A percentile compares a stretch with the other conserved stretches of the same genome.
phyloP scores from a whole-genome alignment of 2,888 invertebrate genomes.

The Bellardia bayeri region DNA sequence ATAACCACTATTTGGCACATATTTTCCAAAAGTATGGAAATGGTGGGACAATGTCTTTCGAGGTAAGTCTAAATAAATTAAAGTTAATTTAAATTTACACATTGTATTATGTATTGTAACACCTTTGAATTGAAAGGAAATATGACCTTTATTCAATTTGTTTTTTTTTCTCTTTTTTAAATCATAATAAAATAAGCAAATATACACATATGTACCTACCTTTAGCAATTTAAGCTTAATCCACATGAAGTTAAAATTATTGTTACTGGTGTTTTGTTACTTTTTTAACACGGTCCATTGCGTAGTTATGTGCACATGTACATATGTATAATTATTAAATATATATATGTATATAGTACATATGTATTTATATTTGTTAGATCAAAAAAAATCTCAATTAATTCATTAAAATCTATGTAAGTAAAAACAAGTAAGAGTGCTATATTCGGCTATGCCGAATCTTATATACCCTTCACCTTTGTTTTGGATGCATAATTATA shows the following conservation, averaged over 20 bases:
- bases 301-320: constrained; percentile 16
- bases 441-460: no score
- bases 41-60: constrained; percentile 82
- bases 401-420: not conserved
- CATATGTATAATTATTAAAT: constrained; percentile 19
- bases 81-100: not conserved
- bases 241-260: constrained; percentile 45
- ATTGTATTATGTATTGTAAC: not conserved
- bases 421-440: no score
- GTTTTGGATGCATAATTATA: no score
- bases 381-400: constrained; percentile 12
- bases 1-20: constrained; percentile 83
- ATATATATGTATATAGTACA: no score
- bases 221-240: constrained; percentile 30
- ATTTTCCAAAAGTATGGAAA: constrained; percentile 84
- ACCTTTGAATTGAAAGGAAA: constrained; percentile 9
- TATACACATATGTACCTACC: not conserved
- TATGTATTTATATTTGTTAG: not conserved
- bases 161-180: constrained; percentile 15
- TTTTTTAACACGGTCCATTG: constrained; percentile 66
- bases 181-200: constrained; percentile 24
- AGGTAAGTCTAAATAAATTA: constrained; percentile 78
- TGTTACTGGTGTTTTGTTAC: constrained; percentile 16
- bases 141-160: constrained; percentile 8
- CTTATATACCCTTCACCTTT: no score